Percentiles rank a stretch among this genome's conserved stretches.
These are phyloP conservation scores for Phyllotreta cruciferae DNA, from an alignment of 2,888 invertebrate species.

Conservation along the genomic window DNA sequence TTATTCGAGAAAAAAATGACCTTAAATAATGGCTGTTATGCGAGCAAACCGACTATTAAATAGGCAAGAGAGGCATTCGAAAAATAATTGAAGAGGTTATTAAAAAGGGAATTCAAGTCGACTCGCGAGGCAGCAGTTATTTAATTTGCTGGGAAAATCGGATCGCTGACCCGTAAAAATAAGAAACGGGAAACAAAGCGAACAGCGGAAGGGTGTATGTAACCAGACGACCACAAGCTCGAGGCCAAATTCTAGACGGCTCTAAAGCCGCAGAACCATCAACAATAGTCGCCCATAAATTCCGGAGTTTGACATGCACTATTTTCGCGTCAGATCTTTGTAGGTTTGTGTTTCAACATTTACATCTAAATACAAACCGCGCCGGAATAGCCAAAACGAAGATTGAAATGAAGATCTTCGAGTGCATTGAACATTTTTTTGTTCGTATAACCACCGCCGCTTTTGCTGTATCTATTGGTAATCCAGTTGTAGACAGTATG, in stretches of 20 bases:
- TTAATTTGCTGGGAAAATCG: constrained; percentile 57
- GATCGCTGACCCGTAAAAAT: constrained; percentile 52
- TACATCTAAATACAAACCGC: background rate
- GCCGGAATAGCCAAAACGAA: background rate
- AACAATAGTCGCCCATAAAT: constrained; percentile 25
- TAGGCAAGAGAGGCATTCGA: constrained; percentile 33
- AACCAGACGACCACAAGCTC: constrained; percentile 23
- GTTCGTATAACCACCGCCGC: no score
- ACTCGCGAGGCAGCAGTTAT: constrained; percentile 59
- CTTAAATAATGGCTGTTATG: background rate
- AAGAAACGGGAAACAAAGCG: constrained; percentile 48
- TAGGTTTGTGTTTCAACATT: background rate
- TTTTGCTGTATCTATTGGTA: no score
- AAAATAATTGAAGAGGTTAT: constrained; percentile 45
- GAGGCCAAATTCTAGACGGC: constrained; percentile 27
- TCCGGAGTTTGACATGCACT: constrained; percentile 22
- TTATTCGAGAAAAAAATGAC: background rate
- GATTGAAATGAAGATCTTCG: no score
- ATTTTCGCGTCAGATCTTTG: constrained; percentile 7
- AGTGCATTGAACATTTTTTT: no score
- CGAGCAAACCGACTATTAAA: background rate
- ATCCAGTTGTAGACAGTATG: background rate
- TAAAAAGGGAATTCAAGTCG: constrained; percentile 56
- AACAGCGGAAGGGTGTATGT: constrained; percentile 44
- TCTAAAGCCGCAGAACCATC: constrained; percentile 22